Evolutionary conservation across 2,113 vertebrate species (phyloP).

Genomic region (Donacobius atricapilla): DNA sequence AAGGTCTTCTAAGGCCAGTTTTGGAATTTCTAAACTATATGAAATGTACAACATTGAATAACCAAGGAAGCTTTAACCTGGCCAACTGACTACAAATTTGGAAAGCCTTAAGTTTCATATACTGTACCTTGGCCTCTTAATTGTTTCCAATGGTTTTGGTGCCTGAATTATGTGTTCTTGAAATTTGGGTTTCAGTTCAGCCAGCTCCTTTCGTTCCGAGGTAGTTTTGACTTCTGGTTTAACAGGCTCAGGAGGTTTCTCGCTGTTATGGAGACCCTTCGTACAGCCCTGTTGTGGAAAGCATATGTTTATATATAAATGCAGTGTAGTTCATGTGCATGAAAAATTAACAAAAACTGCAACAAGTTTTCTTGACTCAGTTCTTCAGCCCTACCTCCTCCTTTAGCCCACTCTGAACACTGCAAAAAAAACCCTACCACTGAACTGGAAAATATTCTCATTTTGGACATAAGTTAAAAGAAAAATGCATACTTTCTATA

Average conservation of each 20-base stretch:
- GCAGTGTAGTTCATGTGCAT: neutral
- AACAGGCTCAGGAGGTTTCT: conserved; percentile 92
- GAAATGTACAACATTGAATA: neutral
- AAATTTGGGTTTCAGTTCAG: conserved; percentile 86
- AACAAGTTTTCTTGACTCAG: neutral
- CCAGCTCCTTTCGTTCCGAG: conserved; percentile 81
- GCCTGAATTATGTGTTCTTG: conserved; percentile 90
- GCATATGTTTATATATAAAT: neutral
- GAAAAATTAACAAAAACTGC: neutral
- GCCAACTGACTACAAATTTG: neutral
- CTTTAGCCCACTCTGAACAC: neutral
- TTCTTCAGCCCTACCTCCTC: neutral
- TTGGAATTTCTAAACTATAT: neutral
- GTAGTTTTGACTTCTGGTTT: conserved; percentile 91
- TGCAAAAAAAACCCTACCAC: neutral
- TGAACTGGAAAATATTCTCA: neutral
- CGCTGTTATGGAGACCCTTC: conserved; percentile 91
- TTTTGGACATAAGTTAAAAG: neutral
- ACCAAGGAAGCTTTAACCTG: neutral
- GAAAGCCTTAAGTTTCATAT: neutral
- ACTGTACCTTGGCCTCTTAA: conserved; percentile 88
- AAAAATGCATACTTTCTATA: neutral
- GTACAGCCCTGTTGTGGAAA: conserved; percentile 86
- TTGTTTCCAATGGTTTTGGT: conserved; percentile 89
- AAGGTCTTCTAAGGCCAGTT: neutral